phyloP scores from a whole-genome alignment of 2,113 vertebrate genomes.

The Ammodytes dubius region DNA sequence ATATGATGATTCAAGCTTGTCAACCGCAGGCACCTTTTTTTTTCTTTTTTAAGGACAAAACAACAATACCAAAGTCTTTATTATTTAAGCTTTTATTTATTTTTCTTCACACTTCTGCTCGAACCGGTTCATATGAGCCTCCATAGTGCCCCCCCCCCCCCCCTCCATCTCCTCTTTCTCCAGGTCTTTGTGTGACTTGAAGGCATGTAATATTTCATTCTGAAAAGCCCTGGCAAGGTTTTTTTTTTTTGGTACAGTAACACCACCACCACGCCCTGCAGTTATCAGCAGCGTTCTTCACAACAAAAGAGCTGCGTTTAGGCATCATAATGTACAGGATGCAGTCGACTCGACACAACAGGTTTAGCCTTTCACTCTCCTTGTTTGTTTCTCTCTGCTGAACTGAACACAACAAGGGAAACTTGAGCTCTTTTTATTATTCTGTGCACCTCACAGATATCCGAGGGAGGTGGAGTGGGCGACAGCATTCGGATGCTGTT shows the following conservation, averaged over 20 bases:
- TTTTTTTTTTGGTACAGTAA: conserved; percentile 39
- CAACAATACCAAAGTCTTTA: conserved; percentile 11
- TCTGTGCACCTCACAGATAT: conserved; percentile 10
- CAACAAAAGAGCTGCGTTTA: conserved; percentile 64
- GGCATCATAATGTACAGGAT: conserved; percentile 72
- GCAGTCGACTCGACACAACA: conserved; percentile 58
- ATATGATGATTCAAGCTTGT: conserved; percentile 54
- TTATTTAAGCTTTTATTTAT: conserved; percentile 13
- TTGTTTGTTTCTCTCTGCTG: conserved; percentile 60
- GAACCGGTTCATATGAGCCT: neutral
- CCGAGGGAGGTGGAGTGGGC: neutral
- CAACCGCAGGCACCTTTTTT: conserved; percentile 27
- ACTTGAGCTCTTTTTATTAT: conserved; percentile 59
- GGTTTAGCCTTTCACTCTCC: conserved; percentile 62
- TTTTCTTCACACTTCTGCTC: neutral
- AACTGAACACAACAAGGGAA: conserved; percentile 51
- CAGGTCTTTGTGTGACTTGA: conserved; percentile 21
- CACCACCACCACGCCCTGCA: conserved; percentile 64
- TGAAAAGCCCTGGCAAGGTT: conserved; percentile 50
- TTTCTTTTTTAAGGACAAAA: conserved; percentile 28
- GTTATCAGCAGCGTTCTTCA: conserved; percentile 28
- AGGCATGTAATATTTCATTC: conserved; percentile 41
- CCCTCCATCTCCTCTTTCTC: conserved; percentile 46
- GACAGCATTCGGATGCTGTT: neutral
- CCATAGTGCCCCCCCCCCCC: neutral